Base-by-base conservation (phyloP, 2,888 invertebrate genomes). In the Phengaris arion region DNA sequence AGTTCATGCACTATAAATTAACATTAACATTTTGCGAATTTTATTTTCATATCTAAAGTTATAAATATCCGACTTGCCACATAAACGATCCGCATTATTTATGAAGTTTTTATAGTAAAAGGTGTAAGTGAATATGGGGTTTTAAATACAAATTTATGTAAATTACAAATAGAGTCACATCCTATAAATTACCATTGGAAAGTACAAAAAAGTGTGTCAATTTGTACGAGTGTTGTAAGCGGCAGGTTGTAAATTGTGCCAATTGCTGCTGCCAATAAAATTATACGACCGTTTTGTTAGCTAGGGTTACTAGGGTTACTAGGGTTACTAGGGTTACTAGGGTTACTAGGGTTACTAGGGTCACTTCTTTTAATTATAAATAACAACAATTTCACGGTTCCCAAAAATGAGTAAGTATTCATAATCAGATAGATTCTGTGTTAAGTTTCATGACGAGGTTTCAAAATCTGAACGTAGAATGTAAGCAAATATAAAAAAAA, bases 101-200 rank as follows among this genome's bases (percentile, higher is more conserved):
- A 70, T 70, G 51, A 70, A 51, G 70, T 70, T 70, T 70, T 72
- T 72, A 54, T 72, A 72, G 72, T 72, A 72, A 72, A 72, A 72
- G 72, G 72, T 72, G 72, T 72, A 54, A 72, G 72, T 69, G 48
- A 69, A 69, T 69, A 48, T 48, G 51, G 22, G 15, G 52, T 72
- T 54, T 13, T 72, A 72, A 72, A 54, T 72, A 64, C 35, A 52
- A 52, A 54, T 51, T 52, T 72, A 72, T 72, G 72, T 52, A 72
- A 72, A 72, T 72, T 3, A 52, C 51, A 13, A 35, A 13, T 72
- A 35, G 52, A 72, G 13, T 64, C 64, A 35, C 54, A 13, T 52
- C 54, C 54, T 35, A 72, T 72, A 52, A 72, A 52, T 72, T 72
- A 72, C 35, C 72, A 72, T 72, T 72, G 15, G 72, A 72, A 72